These are phyloP conservation scores for Leucophenga montana DNA, from an alignment of 2,888 invertebrate species.

Conservation along the genomic window DNA sequence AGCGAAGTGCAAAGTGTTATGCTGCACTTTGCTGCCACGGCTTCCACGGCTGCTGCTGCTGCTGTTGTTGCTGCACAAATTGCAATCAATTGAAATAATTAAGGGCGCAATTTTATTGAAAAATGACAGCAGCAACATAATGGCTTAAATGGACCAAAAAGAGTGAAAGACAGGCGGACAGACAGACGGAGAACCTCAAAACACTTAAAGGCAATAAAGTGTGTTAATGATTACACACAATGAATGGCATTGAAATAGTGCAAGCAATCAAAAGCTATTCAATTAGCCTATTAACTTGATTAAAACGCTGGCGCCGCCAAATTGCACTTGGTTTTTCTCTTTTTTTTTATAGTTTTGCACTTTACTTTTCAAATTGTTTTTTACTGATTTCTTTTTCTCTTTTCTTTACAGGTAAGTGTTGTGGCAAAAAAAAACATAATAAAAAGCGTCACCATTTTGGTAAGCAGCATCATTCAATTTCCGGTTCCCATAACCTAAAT, in stretches of 20 bases:
- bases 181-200: neutral
- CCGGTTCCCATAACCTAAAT: constrained; percentile 15
- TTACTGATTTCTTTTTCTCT: constrained; percentile 13
- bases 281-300: constrained; percentile 49
- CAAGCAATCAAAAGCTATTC: constrained; percentile 31
- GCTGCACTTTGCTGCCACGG: constrained; percentile 28
- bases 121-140: constrained; percentile 6
- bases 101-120: constrained; percentile 36
- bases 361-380: constrained; percentile 9
- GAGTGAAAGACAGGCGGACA: neutral
- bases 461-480: constrained; percentile 27
- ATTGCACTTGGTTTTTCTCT: constrained; percentile 14
- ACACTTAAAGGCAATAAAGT: constrained; percentile 15
- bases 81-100: constrained; percentile 64
- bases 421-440: constrained; percentile 28
- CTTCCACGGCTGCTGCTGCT: too few species aligned
- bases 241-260: constrained; percentile 17
- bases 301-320: constrained; percentile 16
- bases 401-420: constrained; percentile 59
- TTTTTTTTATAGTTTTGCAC: constrained; percentile 6
- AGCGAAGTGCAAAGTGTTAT: neutral
- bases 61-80: constrained; percentile 48
- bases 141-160: constrained; percentile 24
- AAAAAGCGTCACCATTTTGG: constrained; percentile 38
- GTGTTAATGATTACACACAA: constrained; percentile 16